Evolutionary conservation across 2,888 invertebrate species (phyloP), one percentile per base, ranked within the genome.

Genomic region (Notodonta dromedarius): DNA sequence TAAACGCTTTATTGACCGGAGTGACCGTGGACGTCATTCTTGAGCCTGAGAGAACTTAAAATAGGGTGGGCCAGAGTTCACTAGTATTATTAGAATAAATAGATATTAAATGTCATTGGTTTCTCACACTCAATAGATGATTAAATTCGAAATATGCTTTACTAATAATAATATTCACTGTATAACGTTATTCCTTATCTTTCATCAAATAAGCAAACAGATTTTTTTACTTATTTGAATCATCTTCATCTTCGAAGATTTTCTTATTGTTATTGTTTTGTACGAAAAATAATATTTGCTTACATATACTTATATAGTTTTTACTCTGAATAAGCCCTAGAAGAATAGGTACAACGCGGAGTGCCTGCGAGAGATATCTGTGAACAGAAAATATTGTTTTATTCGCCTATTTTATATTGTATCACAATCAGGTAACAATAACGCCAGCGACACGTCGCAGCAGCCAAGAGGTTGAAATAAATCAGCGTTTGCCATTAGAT

Each of bases 401-500:
- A 9, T 42, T 42, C 12, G 3, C 9, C 8, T 13, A 46, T n/a
- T 46, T 46, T n/a, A n/a, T n/a, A n/a, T 46, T 46, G 13, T n/a
- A n/a, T 46, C 70, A 83, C 83, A 85, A 86, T 84, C 83, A 83
- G 80, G 78, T 78, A 80, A 79, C 79, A 82, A 81, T 79, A 82
- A 82, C 67, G 69, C 64, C 72, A 69, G 80, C 80, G 84, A 87
- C 86, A 83, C 79, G 76, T 78, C 80, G 79, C 85, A 86, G 85
- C 84, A 88, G 88, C 85, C 81, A 86, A 87, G 82, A 86, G 85
- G 85, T 75, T 85, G 73, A 71, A 86, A 93, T 93, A 92, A 93
- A 93, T 93, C 91, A 93, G 91, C 83, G 90, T 93, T 92, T 90
- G 90, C 87, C 78, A 76, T 84, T 89, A 87, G 90, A 91, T 91